These are phyloP conservation scores for Candidula unifasciata DNA, from an alignment of 2,888 invertebrate species.

Conservation along the genomic window DNA sequence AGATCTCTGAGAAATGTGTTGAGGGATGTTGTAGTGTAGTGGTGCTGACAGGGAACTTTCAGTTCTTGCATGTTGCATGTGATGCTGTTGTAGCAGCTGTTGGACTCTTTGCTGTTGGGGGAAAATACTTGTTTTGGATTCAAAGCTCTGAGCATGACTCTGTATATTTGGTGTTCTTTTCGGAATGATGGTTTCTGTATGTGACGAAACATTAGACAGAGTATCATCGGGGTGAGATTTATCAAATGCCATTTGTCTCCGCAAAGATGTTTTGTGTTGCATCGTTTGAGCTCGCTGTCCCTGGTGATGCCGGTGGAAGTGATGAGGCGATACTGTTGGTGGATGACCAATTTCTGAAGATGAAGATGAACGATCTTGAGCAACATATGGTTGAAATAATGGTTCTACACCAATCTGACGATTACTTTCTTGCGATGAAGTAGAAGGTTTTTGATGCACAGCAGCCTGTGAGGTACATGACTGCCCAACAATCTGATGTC, in stretches of 20 bases:
- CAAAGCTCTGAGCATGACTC: not conserved
- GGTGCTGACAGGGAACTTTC: not conserved
- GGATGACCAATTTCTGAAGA: not conserved
- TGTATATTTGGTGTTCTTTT: not conserved
- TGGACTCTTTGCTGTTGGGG: not conserved
- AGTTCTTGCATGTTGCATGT: not conserved
- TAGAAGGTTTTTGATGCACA: too few species aligned
- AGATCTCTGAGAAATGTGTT: not conserved
- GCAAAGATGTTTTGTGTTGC: not conserved
- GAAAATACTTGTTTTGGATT: not conserved
- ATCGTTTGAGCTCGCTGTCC: too few species aligned
- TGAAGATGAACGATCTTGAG: not conserved
- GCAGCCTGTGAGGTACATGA: too few species aligned
- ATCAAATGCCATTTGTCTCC: slow-evolving; percentile 42
- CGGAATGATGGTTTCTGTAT: not conserved
- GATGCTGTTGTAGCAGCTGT: not conserved
- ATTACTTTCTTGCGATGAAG: too few species aligned
- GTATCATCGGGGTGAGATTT: not conserved
- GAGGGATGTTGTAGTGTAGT: not conserved
- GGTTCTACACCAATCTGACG: too few species aligned
- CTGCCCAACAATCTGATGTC: too few species aligned
- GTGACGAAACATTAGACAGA: not conserved
- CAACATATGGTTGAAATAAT: too few species aligned
- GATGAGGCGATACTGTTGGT: not conserved
- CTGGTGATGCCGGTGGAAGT: not conserved